These are phyloP conservation scores for Pristionchus arcanus DNA, from an alignment of 2,888 invertebrate species.

Conservation along the genomic window DNA sequence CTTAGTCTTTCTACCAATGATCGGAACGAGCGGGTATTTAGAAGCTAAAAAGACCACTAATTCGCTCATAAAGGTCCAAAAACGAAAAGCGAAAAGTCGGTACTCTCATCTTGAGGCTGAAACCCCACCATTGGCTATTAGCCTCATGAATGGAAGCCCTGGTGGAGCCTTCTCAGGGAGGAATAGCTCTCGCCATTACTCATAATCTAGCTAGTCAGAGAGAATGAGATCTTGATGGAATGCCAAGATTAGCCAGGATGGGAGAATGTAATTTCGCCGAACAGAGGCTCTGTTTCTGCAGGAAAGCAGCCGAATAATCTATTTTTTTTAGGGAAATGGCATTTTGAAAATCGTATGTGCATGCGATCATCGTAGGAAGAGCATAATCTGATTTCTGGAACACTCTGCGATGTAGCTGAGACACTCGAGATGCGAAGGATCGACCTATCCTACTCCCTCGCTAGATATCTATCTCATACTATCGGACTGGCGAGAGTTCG, in stretches of 20 bases:
- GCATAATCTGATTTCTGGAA: neutral
- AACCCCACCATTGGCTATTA: neutral
- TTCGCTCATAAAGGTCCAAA: neutral
- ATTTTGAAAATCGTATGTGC: too few species aligned
- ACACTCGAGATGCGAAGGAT: neutral
- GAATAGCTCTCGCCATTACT: too few species aligned
- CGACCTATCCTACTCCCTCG: too few species aligned
- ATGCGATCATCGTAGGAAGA: too few species aligned
- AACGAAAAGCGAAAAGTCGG: neutral
- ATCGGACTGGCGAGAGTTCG: neutral
- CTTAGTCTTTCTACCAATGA: neutral
- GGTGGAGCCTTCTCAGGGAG: neutral
- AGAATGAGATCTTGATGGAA: too few species aligned
- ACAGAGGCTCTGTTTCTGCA: neutral
- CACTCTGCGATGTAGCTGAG: neutral
- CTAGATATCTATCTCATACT: too few species aligned
- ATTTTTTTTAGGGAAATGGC: too few species aligned
- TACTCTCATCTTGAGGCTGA: neutral
- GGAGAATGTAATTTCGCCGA: neutral
- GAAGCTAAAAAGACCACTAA: neutral
- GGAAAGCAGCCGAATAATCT: neutral
- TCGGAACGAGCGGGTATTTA: neutral
- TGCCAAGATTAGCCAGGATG: neutral
- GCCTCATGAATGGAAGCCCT: neutral
- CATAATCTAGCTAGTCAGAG: too few species aligned